A percentile compares a stretch with the other conserved stretches of the same genome.
Conservation (phyloP, 2,797 vertebrate genomes). For the Alca torda region DNA sequence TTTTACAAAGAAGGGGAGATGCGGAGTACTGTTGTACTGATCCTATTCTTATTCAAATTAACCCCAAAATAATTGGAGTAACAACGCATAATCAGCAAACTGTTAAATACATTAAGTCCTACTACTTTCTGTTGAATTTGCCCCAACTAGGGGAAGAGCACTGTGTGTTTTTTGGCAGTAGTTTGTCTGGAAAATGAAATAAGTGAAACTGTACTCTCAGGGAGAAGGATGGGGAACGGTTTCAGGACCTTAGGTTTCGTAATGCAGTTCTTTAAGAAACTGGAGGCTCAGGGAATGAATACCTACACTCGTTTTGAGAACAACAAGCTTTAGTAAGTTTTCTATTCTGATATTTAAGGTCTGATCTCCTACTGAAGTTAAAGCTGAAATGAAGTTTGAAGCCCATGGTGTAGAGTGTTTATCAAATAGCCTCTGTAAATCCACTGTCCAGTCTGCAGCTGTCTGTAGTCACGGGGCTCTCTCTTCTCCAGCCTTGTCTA, state of each 20-base stretch:
- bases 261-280: background rate
- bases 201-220: background rate
- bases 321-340: background rate
- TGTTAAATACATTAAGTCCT: background rate
- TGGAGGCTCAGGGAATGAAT: background rate
- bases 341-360: background rate
- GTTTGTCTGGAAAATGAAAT: slow-evolving; percentile 40
- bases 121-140: slow-evolving; percentile 17
- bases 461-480: background rate
- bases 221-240: background rate
- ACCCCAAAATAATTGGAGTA: background rate
- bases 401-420: fast-evolving
- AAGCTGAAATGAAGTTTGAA: background rate
- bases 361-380: background rate
- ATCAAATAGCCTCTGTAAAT: background rate
- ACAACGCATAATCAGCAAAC: background rate
- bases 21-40: background rate
- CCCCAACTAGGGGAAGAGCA: background rate
- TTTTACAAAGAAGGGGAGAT: background rate
- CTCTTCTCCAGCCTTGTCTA: background rate
- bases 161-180: slow-evolving; percentile 11
- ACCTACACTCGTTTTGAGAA: background rate
- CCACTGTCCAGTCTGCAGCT: background rate
- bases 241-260: background rate
- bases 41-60: background rate